phyloP scores from a whole-genome alignment of 53 echinoderm and acorn worm genomes.

The Temnopleurus reevesii region DNA sequence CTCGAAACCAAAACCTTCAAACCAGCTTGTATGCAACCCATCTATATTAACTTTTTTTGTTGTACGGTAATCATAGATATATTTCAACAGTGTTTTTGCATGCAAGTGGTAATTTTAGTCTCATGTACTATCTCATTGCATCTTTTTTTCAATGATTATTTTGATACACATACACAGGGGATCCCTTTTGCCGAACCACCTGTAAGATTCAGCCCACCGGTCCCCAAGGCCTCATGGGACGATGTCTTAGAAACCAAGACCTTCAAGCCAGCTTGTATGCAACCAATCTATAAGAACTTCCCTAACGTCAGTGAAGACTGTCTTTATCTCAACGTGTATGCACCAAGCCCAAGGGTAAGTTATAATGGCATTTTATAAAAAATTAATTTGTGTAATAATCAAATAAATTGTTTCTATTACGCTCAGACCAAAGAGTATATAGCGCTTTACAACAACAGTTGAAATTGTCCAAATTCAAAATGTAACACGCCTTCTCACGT shows the following conservation, averaged over 20 bases:
- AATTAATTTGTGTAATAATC: too few species aligned
- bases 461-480: too few species aligned
- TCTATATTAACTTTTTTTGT: not conserved
- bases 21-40: slow-evolving; percentile 5
- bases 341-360: slow-evolving; percentile 9
- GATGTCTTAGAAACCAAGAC: not conserved
- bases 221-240: slow-evolving; percentile 41
- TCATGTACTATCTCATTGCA: too few species aligned
- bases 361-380: too few species aligned
- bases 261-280: slow-evolving; percentile 22
- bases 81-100: too few species aligned
- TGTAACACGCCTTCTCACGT: too few species aligned
- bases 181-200: slow-evolving; percentile 74
- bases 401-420: too few species aligned
- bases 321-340: slow-evolving; percentile 46
- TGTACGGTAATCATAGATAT: too few species aligned
- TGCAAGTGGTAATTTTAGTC: too few species aligned
- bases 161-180: not conserved
- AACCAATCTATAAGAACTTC: not conserved
- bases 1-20: not conserved
- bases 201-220: slow-evolving; percentile 50
- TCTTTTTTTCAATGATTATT: too few species aligned
- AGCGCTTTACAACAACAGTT: too few species aligned
- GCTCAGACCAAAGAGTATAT: too few species aligned
- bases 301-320: slow-evolving; percentile 10